A percentile compares a stretch with the other conserved stretches of the same genome.
Evolutionary conservation across 1,140 invertebrate genomes (phyloP).

Genomic region (Papilio xuthus): DNA sequence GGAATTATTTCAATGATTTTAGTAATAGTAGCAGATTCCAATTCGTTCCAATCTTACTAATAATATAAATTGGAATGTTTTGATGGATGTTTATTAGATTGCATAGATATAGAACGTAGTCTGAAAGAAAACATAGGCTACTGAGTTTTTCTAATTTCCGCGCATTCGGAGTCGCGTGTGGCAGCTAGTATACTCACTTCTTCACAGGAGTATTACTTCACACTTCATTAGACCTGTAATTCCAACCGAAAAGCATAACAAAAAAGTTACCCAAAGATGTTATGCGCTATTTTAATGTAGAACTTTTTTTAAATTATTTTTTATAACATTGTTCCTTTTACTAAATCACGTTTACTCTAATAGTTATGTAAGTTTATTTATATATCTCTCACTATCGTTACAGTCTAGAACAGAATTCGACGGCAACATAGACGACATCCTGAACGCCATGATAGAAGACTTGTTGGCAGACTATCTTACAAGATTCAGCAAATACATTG

Average conservation of each 20-base stretch:
- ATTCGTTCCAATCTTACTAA: too few relatives aligned
- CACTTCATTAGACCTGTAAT: too few relatives aligned
- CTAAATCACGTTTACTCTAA: background rate
- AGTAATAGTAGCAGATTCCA: background rate
- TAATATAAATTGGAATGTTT: too few relatives aligned
- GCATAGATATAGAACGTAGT: too few relatives aligned
- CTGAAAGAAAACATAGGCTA: too few relatives aligned
- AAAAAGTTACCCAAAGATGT: too few relatives aligned
- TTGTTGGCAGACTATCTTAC: constrained; percentile 55
- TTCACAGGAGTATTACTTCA: too few relatives aligned
- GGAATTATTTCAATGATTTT: background rate
- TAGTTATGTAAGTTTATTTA: background rate
- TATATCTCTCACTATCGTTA: constrained; percentile 42
- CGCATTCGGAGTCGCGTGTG: background rate
- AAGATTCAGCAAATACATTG: constrained; percentile 53
- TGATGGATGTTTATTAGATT: too few relatives aligned
- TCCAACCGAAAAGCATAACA: too few relatives aligned
- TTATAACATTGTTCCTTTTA: too few relatives aligned
- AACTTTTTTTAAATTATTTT: background rate
- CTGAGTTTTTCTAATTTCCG: background rate
- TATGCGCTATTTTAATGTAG: too few relatives aligned
- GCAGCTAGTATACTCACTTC: too few relatives aligned
- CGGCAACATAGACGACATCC: constrained; percentile 58
- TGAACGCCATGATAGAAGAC: constrained; percentile 58
- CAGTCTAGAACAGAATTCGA: constrained; percentile 60